Evolutionary conservation across 2,113 vertebrate species (phyloP), one percentile per base, ranked within the genome.

Genomic region (Heptranchias perlo): DNA sequence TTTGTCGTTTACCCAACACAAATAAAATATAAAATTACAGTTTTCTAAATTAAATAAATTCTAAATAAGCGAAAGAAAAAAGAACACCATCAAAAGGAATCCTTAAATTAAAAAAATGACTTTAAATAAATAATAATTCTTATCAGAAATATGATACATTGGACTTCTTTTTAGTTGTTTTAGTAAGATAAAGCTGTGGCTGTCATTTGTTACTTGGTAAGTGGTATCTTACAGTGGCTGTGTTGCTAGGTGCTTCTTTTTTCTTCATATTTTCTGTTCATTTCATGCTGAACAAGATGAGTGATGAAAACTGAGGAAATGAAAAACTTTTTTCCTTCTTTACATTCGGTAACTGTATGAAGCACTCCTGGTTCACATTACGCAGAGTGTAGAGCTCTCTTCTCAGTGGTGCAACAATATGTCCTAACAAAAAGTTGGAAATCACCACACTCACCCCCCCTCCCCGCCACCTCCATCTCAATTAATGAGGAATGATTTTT

Each of bases 221-320:
- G 61, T 18, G 35, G 11, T 58, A n/a, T 39, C 16, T 92, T 92
- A 92, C 78, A 92, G 39, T 62, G 89, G 58, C 89, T 92, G 31
- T 62, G 58, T 62, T 93, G 35, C 18, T 18, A 62, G 35, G 16
- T 62, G 89, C 10, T 93, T 93, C 31, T 44, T 82, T 92, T 62
- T 61, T 91, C 52, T 93, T 93, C 89, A 93, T 10, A 61, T 31
- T 58, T 91, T 93, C 78, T 82, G 78, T 82, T 82, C 39, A 54
- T 21, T 62, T 39, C 35, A n/a, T 62, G n/a, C 89, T 93, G 14
- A 39, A 93, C 89, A 93, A 89, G 31, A 23, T 93, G 89, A 93
- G 21, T 62, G 89, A 91, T n/a, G 52, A 93, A 39, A n/a, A n/a
- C 16, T 21, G 54, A 93, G 89, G 4, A 93, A n/a, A n/a, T 93